Percentiles rank a stretch among this genome's conserved stretches.
These are phyloP conservation scores for Eilema griseolum DNA, from an alignment of 2,888 invertebrate species.

Conservation along the genomic window DNA sequence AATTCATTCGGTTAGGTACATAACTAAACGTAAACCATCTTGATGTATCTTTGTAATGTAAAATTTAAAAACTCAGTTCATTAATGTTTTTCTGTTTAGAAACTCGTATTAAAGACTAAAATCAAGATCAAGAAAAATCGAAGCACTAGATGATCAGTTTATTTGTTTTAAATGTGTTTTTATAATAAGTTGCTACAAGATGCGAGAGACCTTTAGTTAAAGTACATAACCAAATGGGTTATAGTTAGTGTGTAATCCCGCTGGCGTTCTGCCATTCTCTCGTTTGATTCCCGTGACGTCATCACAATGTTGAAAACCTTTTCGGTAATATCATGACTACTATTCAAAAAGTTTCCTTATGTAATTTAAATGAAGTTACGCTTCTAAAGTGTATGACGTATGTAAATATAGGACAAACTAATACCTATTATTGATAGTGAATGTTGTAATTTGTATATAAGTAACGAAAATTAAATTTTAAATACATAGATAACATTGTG, in stretches of 20 bases:
- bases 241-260: constrained; percentile 30
- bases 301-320: constrained; percentile 56
- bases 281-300: constrained; percentile 17
- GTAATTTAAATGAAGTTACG: constrained; percentile 84
- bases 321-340: constrained; percentile 58
- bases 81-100: too few species aligned
- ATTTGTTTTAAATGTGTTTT: too few species aligned
- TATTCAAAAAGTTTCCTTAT: constrained; percentile 82
- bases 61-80: too few species aligned
- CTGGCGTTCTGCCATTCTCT: constrained; percentile 48
- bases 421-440: constrained; percentile 85
- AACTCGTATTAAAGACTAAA: too few species aligned
- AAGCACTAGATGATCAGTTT: too few species aligned
- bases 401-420: constrained; percentile 86
- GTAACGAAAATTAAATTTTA: constrained; percentile 87
- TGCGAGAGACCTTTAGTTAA: too few species aligned
- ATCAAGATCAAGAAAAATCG: too few species aligned
- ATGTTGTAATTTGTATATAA: constrained; percentile 88
- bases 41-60: too few species aligned
- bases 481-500: constrained; percentile 85
- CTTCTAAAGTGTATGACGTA: constrained; percentile 86
- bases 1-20: too few species aligned
- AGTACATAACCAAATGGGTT: too few species aligned
- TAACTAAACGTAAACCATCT: too few species aligned
- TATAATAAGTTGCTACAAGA: too few species aligned